Base-by-base conservation (phyloP, 2,113 vertebrate genomes). In the Perognathus longimembris region DNA sequence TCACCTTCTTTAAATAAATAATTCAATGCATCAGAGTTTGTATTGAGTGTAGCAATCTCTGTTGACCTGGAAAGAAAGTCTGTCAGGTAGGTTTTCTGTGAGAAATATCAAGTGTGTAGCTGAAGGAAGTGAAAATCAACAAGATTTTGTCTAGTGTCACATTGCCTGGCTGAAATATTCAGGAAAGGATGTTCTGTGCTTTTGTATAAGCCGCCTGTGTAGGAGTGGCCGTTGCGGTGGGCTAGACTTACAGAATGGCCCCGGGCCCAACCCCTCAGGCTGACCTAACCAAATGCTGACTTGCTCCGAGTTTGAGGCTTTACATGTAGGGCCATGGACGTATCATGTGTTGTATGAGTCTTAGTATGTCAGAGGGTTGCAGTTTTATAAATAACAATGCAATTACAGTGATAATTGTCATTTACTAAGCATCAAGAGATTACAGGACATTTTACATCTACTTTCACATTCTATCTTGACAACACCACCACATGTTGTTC, bases 1-100 rank as follows among this genome's bases (percentile, higher is more conserved):
- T 95, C 18, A 5, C 26, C 36, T 40, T 93, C 59, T 67, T 86
- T 95, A 92, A 80, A 93, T 96, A 95, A 92, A 93, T 95, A 94
- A 95, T 93, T 57, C 40, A 86, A 75, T 54, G 57, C 17, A 70
- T 76, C 45, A n/a, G 34, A 57, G 61, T 94, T 64, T 92, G 81
- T 42, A 12, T 36, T 88, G 45, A 74, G 69, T 40, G 7, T 54
- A 21, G 71, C 86, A 81, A 57, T 96, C 93, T 95, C 91, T n/a
- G 59, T 36, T 95, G 93, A 91, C 88, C 88, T 84, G 71, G 81
- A 94, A 95, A 95, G 34, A 79, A 86, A 93, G 90, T 63, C 85
- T 95, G 83, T 93, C 92, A 93, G 88, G 75, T 90, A 17, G 45
- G 70, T 92, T 95, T 95, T 94, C 75, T 77, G 36, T 84, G 76